Percentiles rank a stretch among this genome's conserved stretches.
Evolutionary conservation across 2,113 vertebrate genomes (phyloP).

Genomic region (Ranitomeya imitator): DNA sequence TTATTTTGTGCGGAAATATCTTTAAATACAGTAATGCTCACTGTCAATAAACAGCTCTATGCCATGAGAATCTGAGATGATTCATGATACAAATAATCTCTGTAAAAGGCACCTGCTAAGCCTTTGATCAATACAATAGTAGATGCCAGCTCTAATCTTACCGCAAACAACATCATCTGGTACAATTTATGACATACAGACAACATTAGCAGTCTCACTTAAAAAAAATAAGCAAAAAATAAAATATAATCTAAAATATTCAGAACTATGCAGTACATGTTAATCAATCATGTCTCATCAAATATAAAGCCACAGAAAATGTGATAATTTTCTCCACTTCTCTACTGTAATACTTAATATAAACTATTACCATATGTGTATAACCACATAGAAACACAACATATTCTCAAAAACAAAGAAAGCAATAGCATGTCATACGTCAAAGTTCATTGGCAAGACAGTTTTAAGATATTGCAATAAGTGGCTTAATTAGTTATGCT

Average conservation of each 20-base stretch:
- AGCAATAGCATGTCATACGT: not conserved
- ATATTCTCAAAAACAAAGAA: not conserved
- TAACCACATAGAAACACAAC: not conserved
- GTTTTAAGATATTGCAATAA: not conserved
- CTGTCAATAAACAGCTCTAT: not conserved
- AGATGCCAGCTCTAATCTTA: not conserved
- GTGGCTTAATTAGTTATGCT: not conserved
- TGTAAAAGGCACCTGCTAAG: not conserved
- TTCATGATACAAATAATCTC: not conserved
- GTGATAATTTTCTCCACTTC: not conserved
- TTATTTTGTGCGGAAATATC: not conserved
- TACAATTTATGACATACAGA: not conserved
- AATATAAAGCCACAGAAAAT: not conserved
- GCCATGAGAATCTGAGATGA: not conserved
- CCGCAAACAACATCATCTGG: not conserved
- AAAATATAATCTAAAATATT: not conserved
- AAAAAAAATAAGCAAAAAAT: not conserved
- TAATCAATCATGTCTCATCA: not conserved
- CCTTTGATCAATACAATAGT: not conserved
- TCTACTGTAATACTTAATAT: not conserved
- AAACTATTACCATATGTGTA: not conserved
- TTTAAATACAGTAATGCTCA: not conserved
- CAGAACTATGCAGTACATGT: not conserved
- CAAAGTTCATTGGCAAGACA: not conserved
- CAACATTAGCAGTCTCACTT: not conserved